Percentiles rank a stretch among this genome's conserved stretches.
Conservation (phyloP, 2,113 vertebrate genomes). For the Chloebia gouldiae region DNA sequence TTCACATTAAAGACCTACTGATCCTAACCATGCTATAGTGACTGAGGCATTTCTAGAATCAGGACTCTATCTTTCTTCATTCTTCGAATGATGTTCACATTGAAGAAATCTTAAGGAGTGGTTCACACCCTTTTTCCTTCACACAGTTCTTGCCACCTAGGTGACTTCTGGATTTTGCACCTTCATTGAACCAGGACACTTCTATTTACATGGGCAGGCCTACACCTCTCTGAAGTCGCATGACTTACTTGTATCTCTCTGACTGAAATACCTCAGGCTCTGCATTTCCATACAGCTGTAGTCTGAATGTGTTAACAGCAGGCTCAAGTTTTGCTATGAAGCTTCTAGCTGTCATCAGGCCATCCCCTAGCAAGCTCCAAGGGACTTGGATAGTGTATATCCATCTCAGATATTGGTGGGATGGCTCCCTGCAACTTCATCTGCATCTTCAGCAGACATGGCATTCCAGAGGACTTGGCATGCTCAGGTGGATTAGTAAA, state of each 20-base stretch:
- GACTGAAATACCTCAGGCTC: not conserved
- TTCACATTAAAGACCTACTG: not conserved
- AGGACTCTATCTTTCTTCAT: not conserved
- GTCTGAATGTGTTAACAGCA: not conserved
- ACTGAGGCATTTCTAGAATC: not conserved
- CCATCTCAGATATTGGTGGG: not conserved
- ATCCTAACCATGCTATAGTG: not conserved
- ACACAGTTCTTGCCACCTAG: not conserved
- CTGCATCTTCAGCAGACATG: not conserved
- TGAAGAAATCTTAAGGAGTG: not conserved
- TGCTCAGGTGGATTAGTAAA: not conserved
- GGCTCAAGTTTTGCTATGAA: not conserved
- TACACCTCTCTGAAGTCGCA: not conserved
- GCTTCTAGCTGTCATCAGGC: not conserved
- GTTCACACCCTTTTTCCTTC: not conserved
- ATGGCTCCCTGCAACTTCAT: not conserved
- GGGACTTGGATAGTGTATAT: not conserved
- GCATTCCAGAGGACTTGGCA: not conserved
- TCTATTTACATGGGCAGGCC: not conserved
- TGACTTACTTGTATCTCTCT: not conserved
- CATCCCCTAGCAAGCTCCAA: not conserved
- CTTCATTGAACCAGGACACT: not conserved
- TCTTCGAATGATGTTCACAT: not conserved
- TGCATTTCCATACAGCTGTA: not conserved
- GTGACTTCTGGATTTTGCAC: not conserved